Evolutionary conservation across 2,797 vertebrate genomes (phyloP), one percentile per base, ranked within the genome.

Genomic region (Hafferia zeledoni): DNA sequence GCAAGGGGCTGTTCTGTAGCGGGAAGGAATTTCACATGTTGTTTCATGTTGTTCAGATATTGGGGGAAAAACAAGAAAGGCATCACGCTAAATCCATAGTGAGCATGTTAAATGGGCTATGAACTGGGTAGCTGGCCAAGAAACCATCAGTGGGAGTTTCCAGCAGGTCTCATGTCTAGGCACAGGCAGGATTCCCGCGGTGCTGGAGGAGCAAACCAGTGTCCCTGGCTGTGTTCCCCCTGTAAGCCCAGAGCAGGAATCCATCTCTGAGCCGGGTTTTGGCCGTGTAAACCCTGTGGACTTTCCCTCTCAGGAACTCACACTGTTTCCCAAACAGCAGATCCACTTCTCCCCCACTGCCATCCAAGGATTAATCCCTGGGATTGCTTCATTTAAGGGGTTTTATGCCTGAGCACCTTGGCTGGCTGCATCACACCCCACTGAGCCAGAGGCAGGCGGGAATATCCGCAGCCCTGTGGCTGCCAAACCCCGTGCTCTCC

Each of bases 291-390:
- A 37, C 31, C 37, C 57, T 25, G 15, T 2, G 10, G 60, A 13
- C 24, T 46, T 39, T 14, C 16, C 27, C 20, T 20, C 24, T 50
- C 44, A 6, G 44, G 31, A 49, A 9, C 27, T 31, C 30, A 4
- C 17, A 11, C 31, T 46, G 1, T 10, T 33, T 86, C 60, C 24
- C 30, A 27, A 5, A 19, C 0, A 2, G 53, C 46, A 46, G 31
- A 35, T 44, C 12, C 0, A 0, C 20, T 72, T 52, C 19, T 39
- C 9, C 20, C 13, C 17, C 1, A 1, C 3, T 0, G 1, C 3
- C 1, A 3, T 5, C 3, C 5, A 6, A 11, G 46, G 50, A 60
- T 37, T 28, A 68, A 41, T 20, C 33, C 25, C 46, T 9, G 57
- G 4, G 18, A 27, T 19, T 5, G 31, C 23, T 41, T 41, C 59